Evolutionary conservation across 2,888 invertebrate genomes (phyloP).

Genomic region (Eudemis profundana): DNA sequence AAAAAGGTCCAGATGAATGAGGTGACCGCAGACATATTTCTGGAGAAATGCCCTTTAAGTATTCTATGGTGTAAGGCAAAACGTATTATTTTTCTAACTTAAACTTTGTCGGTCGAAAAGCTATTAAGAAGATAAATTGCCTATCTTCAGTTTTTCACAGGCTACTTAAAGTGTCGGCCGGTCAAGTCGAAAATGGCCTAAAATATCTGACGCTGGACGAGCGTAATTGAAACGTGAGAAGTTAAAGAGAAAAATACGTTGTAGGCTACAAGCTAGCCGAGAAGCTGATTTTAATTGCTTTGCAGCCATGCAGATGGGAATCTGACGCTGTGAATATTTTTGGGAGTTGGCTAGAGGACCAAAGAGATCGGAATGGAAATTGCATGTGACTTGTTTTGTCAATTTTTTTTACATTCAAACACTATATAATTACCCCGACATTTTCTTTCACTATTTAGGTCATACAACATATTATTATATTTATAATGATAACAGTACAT

Average conservation of each 20-base stretch:
- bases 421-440: too few species aligned
- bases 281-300: constrained; percentile 37
- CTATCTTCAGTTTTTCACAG: constrained; percentile 54
- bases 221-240: constrained; percentile 60
- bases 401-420: neutral
- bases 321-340: constrained; percentile 7
- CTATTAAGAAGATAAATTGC: constrained; percentile 49
- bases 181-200: constrained; percentile 66
- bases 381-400: neutral
- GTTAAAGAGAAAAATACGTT: constrained; percentile 46
- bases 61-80: too few species aligned
- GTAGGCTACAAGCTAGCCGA: too few species aligned
- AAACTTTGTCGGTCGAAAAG: neutral
- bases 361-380: neutral
- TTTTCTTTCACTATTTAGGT: too few species aligned
- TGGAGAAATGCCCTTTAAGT: too few species aligned
- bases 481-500: too few species aligned
- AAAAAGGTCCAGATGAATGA: too few species aligned
- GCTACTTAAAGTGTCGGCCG: constrained; percentile 58
- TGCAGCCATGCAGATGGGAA: constrained; percentile 24
- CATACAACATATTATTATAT: too few species aligned
- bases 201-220: constrained; percentile 64
- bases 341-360: neutral
- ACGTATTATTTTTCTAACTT: too few species aligned
- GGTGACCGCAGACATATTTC: too few species aligned